A percentile compares a stretch with the other conserved stretches of the same genome.
These are phyloP conservation scores for Hemiprocne comata DNA, from an alignment of 2,113 vertebrate genomes.

Conservation along the genomic window DNA sequence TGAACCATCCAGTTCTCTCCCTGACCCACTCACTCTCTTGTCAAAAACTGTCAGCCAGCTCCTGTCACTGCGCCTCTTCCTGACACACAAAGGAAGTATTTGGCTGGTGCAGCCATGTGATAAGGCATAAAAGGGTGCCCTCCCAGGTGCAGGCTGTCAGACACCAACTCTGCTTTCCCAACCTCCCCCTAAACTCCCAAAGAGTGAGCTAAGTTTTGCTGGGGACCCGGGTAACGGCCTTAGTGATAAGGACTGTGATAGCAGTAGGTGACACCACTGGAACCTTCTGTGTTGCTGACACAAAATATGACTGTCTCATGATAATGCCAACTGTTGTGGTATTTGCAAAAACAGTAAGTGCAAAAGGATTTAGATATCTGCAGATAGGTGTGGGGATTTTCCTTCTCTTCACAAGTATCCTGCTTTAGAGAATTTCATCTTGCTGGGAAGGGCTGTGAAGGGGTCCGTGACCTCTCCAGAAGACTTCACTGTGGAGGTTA, in stretches of 20 bases:
- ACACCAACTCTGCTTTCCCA: background rate
- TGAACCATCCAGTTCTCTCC: background rate
- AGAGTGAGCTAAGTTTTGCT: background rate
- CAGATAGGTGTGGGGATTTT: background rate
- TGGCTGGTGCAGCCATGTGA: background rate
- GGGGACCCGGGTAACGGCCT: background rate
- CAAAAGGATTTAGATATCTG: background rate
- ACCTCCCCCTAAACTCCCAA: background rate
- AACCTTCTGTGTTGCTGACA: background rate
- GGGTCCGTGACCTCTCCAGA: background rate
- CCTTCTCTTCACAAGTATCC: background rate
- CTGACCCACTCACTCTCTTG: background rate
- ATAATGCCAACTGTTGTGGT: background rate
- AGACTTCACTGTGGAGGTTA: background rate
- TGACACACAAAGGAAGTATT: background rate
- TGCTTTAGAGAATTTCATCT: background rate
- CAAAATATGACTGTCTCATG: rapidly evolving
- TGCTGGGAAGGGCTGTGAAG: background rate
- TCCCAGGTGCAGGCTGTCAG: constrained; percentile 11
- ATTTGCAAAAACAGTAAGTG: background rate
- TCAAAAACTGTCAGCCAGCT: background rate
- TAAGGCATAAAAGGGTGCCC: background rate
- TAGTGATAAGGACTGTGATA: background rate
- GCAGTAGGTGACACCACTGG: background rate
- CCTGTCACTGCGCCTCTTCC: background rate